Evolutionary conservation across 2,888 invertebrate species (phyloP), one percentile per base, ranked within the genome.

Genomic region (Oithona nana): DNA sequence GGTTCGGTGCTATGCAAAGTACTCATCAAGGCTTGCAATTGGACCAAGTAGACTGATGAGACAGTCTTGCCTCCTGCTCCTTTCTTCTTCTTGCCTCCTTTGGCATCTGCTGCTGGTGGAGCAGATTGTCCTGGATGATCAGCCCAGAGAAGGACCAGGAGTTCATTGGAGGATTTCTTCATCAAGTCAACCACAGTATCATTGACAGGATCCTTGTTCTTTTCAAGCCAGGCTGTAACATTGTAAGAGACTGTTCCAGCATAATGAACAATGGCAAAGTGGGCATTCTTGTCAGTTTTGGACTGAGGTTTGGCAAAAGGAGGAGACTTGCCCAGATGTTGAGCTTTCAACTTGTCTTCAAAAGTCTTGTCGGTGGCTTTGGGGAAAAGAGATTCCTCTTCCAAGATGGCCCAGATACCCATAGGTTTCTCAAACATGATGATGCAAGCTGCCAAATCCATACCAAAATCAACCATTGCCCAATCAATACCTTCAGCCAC

Each of bases 321-420:
- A 71, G 92, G 83, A 72, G 92, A 92, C 79, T 98, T 98, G 79
- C 97, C 97, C 80, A 97, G 84, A 78, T 98, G 97, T 80, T 95
- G 95, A 81, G 87, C 87, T 81, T 88, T 90, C 82, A 98, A 80
- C 79, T 98, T 98, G 76, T 97, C 94, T 76, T 88, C 86, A 80
- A 97, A 97, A 75, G 97, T 94, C 78, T 81, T 84, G 76, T 98
- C 97, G 70, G 93, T 89, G 74, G 97, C 97, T 81, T 98, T 98
- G 76, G 98, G 98, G 86, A 98, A 97, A 92, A 98, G 98, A 88
- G 94, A 95, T 81, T 98, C 97, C 84, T 98, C 98, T 80, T 98
- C 98, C 81, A 98, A 89, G 79, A 98, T 98, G 79, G 97, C 97
- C 77, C 98, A 83, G 82, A 98, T 93, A 84, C 98, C 98, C 92